Evolutionary conservation across 1,140 invertebrate genomes (phyloP), one percentile per base, ranked within the genome.

Genomic region (Panonychus citri): DNA sequence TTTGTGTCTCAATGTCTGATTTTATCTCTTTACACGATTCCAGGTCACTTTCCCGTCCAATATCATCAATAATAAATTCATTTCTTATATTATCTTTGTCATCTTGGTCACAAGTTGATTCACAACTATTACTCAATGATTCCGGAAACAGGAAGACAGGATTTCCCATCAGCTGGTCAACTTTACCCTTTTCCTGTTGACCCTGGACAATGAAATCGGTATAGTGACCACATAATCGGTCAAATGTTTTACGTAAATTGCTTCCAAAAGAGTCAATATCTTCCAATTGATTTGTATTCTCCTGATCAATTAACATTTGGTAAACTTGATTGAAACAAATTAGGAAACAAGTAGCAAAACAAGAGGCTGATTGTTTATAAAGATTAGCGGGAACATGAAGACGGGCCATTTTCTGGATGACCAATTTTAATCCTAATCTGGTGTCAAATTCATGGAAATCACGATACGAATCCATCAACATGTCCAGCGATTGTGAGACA

Each of bases 331-430:
- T 83, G 52, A 90, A 80, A 21, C 89, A 68, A 1, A 83, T 78
- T 49, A 88, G 81, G n/a, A 85, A 79, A 66, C 86, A 85, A 3
- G 90, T 80, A 2, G 85, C 80, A 80, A 85, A 89, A 15, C 84
- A 82, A 3, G 84, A 83, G 27, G 83, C 85, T n/a, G 86, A 83
- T 69, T 89, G 85, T 58, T 83, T 83, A 66, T 91, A 94, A 19
- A 91, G 69, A 72, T 93, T 93, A 1, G 87, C 85, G 13, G 86
- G 84, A 62, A 83, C 77, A 40, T 83, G 81, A 55, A 88, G 75
- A 63, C 83, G 82, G 0, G 81, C 83, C 0, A 93, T 86, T 74
- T 91, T 93, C 69, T 93, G 86, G 48, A 90, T 78, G 5, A 93
- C 74, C 67, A 93, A 91, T 67, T 93, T 93, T 8, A 94, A 69